phyloP scores from a whole-genome alignment of 30 jellyfish, hydroid and myxozoan species.

The Turritopsis dohrnii region DNA sequence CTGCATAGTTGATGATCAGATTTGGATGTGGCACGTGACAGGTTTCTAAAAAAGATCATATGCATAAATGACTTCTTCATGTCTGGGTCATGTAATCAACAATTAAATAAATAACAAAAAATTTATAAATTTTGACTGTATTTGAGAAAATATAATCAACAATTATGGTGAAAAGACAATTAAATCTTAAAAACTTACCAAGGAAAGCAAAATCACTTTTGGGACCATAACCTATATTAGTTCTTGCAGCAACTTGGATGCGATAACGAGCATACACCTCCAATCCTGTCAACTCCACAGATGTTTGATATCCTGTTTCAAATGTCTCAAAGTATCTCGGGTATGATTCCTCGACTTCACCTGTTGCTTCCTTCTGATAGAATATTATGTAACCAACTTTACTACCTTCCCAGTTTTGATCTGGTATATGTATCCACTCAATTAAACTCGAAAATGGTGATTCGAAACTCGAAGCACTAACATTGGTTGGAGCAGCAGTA shows the following conservation, averaged over 20 bases:
- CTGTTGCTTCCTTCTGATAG: neutral
- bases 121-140: no score
- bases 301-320: neutral
- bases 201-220: neutral
- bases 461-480: conserved; percentile 1
- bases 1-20: neutral
- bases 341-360: neutral
- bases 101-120: no score
- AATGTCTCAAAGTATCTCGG: neutral
- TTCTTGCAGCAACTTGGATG: conserved; percentile 1
- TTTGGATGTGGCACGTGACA: conserved; percentile 5
- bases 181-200: neutral
- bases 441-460: conserved; percentile 8
- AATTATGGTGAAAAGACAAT: no score
- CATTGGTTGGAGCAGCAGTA: conserved; percentile 14
- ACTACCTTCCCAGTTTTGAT: conserved; percentile 1
- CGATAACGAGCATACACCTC: neutral
- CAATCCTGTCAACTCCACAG: neutral
- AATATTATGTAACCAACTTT: neutral
- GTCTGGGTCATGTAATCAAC: no score
- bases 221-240: neutral
- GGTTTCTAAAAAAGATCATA: conserved; percentile 4
- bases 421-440: conserved; percentile 9
- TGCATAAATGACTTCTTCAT: no score
- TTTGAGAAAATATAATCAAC: neutral